These are phyloP conservation scores for Oncorhynchus gorbuscha DNA, from an alignment of 2,113 vertebrate genomes.

Conservation along the genomic window DNA sequence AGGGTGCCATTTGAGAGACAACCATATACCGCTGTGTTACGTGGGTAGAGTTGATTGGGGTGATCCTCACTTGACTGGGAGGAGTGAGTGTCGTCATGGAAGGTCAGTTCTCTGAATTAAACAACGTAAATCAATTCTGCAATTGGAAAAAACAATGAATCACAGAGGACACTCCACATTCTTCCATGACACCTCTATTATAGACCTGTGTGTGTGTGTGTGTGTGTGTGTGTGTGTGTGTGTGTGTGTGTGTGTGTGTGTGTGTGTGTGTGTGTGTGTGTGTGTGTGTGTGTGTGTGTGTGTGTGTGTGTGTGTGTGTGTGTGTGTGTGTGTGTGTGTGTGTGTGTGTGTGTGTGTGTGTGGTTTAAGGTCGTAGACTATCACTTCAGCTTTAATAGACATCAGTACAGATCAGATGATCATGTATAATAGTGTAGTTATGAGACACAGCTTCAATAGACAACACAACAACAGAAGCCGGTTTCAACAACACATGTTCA, in stretches of 20 bases:
- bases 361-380: background rate
- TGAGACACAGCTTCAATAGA: background rate
- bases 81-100: conserved; percentile 16
- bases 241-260: too few species aligned
- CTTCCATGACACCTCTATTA: conserved; percentile 32
- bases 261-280: too few species aligned
- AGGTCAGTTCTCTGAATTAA: conserved; percentile 38
- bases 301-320: too few species aligned
- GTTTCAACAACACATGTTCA: background rate
- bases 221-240: too few species aligned
- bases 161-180: conserved; percentile 35
- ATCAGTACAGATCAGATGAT: too few species aligned
- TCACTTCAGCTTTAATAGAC: too few species aligned
- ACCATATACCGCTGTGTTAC: background rate
- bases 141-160: conserved; percentile 42
- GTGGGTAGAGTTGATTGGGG: conserved; percentile 37
- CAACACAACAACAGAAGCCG: background rate
- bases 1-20: background rate
- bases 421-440: too few species aligned
- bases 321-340: too few species aligned
- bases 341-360: background rate
- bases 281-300: too few species aligned
- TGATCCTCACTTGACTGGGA: conserved; percentile 27
- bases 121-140: conserved; percentile 24
- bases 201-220: background rate